phyloP scores from a whole-genome alignment of 2,888 invertebrate genomes.

The Erynnis tages region DNA sequence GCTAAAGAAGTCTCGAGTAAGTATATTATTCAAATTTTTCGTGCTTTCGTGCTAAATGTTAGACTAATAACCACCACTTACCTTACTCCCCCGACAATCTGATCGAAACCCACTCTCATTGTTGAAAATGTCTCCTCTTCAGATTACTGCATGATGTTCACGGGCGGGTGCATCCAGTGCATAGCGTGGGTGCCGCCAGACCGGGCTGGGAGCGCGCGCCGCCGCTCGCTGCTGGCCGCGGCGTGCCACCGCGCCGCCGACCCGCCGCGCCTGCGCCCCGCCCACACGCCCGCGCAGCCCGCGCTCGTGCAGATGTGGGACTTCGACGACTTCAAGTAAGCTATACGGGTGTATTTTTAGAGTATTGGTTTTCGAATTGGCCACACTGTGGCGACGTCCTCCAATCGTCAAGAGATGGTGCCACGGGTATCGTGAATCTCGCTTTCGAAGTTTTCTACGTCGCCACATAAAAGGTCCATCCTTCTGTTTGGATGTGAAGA shows the following conservation, averaged over 20 bases:
- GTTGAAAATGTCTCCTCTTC: neutral
- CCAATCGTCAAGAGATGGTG: too few species aligned
- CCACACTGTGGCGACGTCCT: too few species aligned
- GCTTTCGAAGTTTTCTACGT: too few species aligned
- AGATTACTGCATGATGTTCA: constrained; percentile 48
- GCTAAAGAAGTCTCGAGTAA: constrained; percentile 36
- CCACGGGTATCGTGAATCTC: too few species aligned
- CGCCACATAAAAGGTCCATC: too few species aligned
- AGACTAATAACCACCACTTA: too few species aligned
- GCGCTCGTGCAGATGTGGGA: constrained; percentile 88
- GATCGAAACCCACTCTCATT: too few species aligned
- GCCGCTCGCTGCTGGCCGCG: constrained; percentile 81
- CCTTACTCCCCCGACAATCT: too few species aligned
- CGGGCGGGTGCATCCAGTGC: constrained; percentile 82
- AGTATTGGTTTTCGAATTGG: too few species aligned
- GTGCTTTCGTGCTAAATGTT: too few species aligned
- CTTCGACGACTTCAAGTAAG: constrained; percentile 69
- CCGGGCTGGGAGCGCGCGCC: constrained; percentile 33
- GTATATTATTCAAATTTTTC: neutral
- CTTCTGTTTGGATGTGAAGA: too few species aligned
- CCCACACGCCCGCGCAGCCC: constrained; percentile 58
- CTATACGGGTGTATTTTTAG: neutral
- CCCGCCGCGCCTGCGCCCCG: constrained; percentile 60
- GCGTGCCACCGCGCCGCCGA: constrained; percentile 76
- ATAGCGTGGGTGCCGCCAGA: constrained; percentile 79